Conservation (phyloP, 2,113 vertebrate genomes). For the Mesocricetus auratus region DNA sequence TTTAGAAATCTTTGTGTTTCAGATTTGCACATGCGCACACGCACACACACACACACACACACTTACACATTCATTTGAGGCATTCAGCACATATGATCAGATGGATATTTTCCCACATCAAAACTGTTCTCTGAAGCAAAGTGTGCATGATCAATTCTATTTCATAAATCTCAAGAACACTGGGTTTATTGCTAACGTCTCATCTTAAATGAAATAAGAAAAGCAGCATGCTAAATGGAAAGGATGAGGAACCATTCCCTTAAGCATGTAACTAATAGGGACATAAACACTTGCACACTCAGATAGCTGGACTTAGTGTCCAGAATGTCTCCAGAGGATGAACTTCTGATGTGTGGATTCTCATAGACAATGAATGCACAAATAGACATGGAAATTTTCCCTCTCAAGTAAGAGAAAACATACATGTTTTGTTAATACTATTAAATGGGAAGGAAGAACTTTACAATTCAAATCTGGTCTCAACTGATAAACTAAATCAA, state of each 20-base stretch:
- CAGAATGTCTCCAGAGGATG: neutral
- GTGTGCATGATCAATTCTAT: neutral
- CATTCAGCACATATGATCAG: neutral
- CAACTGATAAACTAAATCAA: neutral
- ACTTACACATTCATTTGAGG: neutral
- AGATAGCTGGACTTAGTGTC: neutral
- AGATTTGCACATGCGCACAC: neutral
- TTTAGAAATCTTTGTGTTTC: neutral
- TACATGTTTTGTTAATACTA: neutral
- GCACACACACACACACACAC: neutral
- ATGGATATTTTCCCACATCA: neutral
- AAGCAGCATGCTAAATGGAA: neutral
- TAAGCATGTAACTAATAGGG: neutral
- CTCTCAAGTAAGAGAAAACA: neutral
- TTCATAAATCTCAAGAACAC: neutral
- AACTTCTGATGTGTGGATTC: neutral
- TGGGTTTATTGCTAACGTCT: neutral
- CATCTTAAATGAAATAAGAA: constrained; percentile 27
- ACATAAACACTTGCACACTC: neutral
- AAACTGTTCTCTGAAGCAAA: constrained; percentile 32
- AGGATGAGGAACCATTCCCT: neutral
- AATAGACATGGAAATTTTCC: neutral
- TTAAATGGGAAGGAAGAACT: neutral
- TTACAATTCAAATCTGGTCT: neutral
- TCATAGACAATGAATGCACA: neutral